Conservation (phyloP, 1,140 invertebrate species). For the Hylaeus volcanicus region DNA sequence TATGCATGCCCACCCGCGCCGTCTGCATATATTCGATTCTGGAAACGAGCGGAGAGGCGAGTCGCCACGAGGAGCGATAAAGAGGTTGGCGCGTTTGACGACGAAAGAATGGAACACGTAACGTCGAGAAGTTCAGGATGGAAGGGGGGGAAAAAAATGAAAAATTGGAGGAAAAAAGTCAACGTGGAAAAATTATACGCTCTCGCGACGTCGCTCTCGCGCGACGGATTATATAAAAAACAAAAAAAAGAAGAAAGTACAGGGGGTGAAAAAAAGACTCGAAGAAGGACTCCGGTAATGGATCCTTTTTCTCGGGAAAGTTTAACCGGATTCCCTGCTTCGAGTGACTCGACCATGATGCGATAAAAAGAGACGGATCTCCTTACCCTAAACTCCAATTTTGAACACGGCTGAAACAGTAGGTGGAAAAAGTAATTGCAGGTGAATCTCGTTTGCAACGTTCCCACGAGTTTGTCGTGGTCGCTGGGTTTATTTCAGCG, state of each 20-base stretch:
- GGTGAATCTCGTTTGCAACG: not conserved
- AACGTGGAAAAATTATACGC: constrained; percentile 25
- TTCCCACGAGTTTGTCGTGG: not conserved
- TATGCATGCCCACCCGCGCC: constrained; percentile 29
- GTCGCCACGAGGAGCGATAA: constrained; percentile 21
- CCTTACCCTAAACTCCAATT: not conserved
- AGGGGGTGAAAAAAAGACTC: constrained; percentile 26
- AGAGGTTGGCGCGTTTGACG: constrained; percentile 28
- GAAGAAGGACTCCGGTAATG: constrained; percentile 30
- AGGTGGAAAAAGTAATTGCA: not conserved
- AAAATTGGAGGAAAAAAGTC: constrained; percentile 2
- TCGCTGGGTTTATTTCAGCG: no score
- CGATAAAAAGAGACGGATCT: not conserved
- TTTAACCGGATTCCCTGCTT: constrained; percentile 34
- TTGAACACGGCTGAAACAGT: not conserved
- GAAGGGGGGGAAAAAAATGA: not conserved
- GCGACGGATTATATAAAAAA: constrained; percentile 6
- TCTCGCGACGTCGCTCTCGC: constrained; percentile 8
- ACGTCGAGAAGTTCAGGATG: constrained; percentile 12
- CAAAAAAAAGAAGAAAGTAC: not conserved
- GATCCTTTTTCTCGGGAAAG: constrained; percentile 19
- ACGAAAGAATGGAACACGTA: constrained; percentile 23
- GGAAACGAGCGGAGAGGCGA: constrained; percentile 46
- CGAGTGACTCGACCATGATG: constrained; percentile 12
- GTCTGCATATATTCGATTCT: constrained; percentile 51